Evolutionary conservation across 2,888 invertebrate genomes (phyloP).

Genomic region (Eurytoma adleriae): DNA sequence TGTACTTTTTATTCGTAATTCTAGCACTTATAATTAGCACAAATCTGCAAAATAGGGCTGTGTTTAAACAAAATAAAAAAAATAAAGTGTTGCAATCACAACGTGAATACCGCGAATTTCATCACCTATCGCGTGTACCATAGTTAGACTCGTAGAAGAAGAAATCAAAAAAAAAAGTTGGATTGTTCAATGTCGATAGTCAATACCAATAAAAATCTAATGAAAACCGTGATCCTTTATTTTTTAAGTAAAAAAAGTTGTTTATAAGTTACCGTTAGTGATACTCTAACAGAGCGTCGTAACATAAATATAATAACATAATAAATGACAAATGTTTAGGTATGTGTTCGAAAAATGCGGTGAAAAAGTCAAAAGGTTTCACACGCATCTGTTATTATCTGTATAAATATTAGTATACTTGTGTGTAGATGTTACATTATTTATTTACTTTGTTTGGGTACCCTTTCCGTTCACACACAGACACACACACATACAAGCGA

Average conservation of each 20-base stretch:
- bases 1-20: conserved; percentile 36
- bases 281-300: conserved; percentile 21
- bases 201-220: conserved; percentile 48
- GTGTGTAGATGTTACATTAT: conserved; percentile 26
- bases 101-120: background rate
- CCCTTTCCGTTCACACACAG: conserved; percentile 12
- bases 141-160: conserved; percentile 38
- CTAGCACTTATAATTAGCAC: background rate
- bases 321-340: conserved; percentile 48
- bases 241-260: conserved; percentile 26
- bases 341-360: conserved; percentile 53
- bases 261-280: conserved; percentile 50
- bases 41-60: conserved; percentile 44
- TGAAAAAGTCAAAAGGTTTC: conserved; percentile 30
- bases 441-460: conserved; percentile 1
- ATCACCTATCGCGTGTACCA: conserved; percentile 32
- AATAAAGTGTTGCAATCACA: conserved; percentile 31
- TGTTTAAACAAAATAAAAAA: conserved; percentile 13
- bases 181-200: conserved; percentile 56
- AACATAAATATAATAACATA: conserved; percentile 28
- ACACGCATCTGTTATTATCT: conserved; percentile 48
- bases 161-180: conserved; percentile 44
- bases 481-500: too few species aligned
- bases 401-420: conserved; percentile 49
- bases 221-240: conserved; percentile 50